Evolutionary conservation across 2,888 invertebrate genomes (phyloP), one percentile per base, ranked within the genome.

Genomic region (Drosophila robusta): DNA sequence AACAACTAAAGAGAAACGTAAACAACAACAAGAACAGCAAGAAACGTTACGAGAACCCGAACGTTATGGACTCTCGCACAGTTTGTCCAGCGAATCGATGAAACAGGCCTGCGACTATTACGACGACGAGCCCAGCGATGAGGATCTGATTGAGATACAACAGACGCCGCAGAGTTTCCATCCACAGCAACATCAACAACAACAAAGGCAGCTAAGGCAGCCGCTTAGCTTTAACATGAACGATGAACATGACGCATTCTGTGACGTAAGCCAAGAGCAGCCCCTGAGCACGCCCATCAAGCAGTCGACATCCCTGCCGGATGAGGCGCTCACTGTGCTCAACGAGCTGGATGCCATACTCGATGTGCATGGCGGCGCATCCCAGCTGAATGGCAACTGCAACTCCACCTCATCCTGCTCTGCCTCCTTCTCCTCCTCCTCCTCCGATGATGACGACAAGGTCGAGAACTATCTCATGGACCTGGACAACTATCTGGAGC

Each of bases 401-500:
- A 44, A 38, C 32, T 54, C 58, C 22, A 38, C 42, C 24, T 61
- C 56, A 6, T 49, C 60, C 12, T 65, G 46, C 4, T 72, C 71
- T 9, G 41, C 36, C 8, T 16, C 50, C 1, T 51, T 42, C 11
- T 45, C 36, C 8, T 16, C 50, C 1, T 51, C 46, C 12, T 47
- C 29, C n/a, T 34, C 38, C 3, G 46, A 56, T 29, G 83, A 78
- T 47, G 78, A 82, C 29, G 88, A 88, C 64, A 90, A 90, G 67
- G 90, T 93, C 14, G 93, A 93, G 75, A 93, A 93, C 50, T 94
- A 93, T 77, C 89, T 94, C 16, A 89, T 92, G 75, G 94, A 94
- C 67, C 86, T 94, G 75, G 94, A 94, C 87, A 93, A 93, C 71
- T 94, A 94, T 85, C 84, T 94, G 41, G 92, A 93, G 69, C 91